Percentiles rank a stretch among this genome's conserved stretches.
Evolutionary conservation across 2,797 vertebrate species (phyloP).

Genomic region (Syngnathus acus): DNA sequence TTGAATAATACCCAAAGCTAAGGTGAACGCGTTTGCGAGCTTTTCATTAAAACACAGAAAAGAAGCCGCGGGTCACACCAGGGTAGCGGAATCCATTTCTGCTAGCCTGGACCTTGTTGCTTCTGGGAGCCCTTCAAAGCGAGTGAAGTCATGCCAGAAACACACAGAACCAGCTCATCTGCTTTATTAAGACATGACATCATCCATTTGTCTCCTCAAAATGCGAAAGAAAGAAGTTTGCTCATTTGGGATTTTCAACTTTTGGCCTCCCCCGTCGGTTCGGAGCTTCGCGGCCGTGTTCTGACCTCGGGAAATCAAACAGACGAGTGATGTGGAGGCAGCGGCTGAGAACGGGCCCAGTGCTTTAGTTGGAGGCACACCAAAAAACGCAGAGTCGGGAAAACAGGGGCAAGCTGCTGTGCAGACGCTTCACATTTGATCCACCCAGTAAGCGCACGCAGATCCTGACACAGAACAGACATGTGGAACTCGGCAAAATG

Average conservation of each 20-base stretch:
- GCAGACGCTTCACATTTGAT: slow-evolving; percentile 50
- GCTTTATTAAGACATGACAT: neutral
- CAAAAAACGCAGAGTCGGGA: slow-evolving; percentile 33
- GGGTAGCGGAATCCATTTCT: slow-evolving; percentile 16
- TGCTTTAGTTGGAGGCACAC: slow-evolving; percentile 54
- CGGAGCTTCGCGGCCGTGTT: slow-evolving; percentile 22
- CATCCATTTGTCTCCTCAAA: slow-evolving; percentile 4
- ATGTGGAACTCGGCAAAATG: slow-evolving; percentile 43
- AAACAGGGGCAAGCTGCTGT: slow-evolving; percentile 38
- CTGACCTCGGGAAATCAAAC: slow-evolving; percentile 27
- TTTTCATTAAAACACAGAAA: slow-evolving; percentile 17
- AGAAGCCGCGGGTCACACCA: slow-evolving; percentile 25
- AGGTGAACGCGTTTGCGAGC: neutral
- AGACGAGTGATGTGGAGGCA: slow-evolving; percentile 18
- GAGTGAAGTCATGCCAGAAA: slow-evolving; percentile 36
- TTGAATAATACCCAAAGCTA: neutral
- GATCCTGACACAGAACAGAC: slow-evolving; percentile 43
- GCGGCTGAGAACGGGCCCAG: slow-evolving; percentile 25
- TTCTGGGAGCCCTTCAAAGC: slow-evolving; percentile 21
- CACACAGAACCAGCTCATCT: neutral
- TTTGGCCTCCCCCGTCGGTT: slow-evolving; percentile 13
- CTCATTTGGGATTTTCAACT: slow-evolving; percentile 1
- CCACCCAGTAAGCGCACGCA: slow-evolving; percentile 35
- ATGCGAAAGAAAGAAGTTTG: neutral
- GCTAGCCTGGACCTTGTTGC: neutral